These are phyloP conservation scores for Drosophila pseudotalamancana DNA, from an alignment of 2,888 invertebrate species.

Conservation along the genomic window DNA sequence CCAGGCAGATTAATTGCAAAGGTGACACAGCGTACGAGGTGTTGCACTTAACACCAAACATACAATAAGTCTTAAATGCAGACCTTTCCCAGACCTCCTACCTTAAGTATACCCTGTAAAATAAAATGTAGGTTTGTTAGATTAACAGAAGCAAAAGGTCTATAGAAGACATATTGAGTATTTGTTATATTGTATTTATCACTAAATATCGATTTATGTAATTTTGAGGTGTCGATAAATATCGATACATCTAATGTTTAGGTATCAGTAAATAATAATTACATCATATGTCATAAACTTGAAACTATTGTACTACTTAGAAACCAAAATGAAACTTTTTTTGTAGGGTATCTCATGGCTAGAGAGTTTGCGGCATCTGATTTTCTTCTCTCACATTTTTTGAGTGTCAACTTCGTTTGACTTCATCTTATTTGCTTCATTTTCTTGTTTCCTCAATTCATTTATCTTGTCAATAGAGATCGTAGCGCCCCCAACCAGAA, in stretches of 20 bases:
- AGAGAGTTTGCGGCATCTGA: neutral
- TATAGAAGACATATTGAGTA: neutral
- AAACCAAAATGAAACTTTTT: too few relatives aligned
- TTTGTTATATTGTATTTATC: neutral
- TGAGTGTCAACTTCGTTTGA: slow-evolving; percentile 44
- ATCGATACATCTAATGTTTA: too few relatives aligned
- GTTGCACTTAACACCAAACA: slow-evolving; percentile 45
- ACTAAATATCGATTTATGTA: too few relatives aligned
- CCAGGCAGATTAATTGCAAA: slow-evolving; percentile 64
- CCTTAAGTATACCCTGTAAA: slow-evolving; percentile 19
- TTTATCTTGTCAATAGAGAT: slow-evolving; percentile 55
- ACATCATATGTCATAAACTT: too few relatives aligned
- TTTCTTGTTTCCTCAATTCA: slow-evolving; percentile 56
- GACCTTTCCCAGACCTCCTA: slow-evolving; percentile 29
- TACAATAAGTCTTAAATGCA: slow-evolving; percentile 30
- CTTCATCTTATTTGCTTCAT: slow-evolving; percentile 29
- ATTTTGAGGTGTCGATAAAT: too few relatives aligned
- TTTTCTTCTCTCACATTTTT: slow-evolving; percentile 38
- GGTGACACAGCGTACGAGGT: slow-evolving; percentile 23
- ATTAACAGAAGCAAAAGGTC: too few relatives aligned
- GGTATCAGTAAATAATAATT: too few relatives aligned
- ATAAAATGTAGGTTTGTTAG: neutral
- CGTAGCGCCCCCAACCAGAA: slow-evolving; percentile 14
- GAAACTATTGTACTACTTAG: too few relatives aligned
- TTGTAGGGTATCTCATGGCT: slow-evolving; percentile 17